These are phyloP conservation scores for Leptonema lineaticorne DNA, from an alignment of 1,140 invertebrate species.

Conservation along the genomic window DNA sequence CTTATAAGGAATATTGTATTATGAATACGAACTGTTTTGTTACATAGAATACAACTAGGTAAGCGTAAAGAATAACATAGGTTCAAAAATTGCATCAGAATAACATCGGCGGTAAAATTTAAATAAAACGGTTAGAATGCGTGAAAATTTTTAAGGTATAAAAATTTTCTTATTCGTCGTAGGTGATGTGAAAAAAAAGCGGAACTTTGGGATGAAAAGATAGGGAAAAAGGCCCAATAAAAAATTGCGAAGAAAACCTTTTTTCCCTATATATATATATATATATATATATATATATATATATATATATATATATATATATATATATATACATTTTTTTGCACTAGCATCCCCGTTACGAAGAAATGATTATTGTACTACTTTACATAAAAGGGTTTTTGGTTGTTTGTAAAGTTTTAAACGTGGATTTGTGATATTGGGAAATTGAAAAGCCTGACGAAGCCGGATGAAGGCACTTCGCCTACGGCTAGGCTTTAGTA, in stretches of 20 bases:
- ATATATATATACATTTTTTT: neutral
- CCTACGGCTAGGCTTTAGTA: slow-evolving; percentile 9
- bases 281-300: neutral
- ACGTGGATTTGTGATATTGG: slow-evolving; percentile 10
- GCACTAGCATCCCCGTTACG: neutral
- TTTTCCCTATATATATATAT: neutral
- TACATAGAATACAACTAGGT: no score
- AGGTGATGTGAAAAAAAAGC: no score
- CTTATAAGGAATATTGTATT: no score
- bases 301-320: neutral
- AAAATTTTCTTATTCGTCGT: no score
- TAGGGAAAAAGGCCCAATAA: neutral
- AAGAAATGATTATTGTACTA: slow-evolving; percentile 7
- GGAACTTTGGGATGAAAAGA: no score
- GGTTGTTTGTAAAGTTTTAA: slow-evolving; percentile 8
- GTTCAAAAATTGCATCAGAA: no score
- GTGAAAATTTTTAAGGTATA: no score
- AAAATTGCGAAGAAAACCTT: neutral
- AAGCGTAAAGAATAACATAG: no score
- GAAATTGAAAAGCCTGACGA: slow-evolving; percentile 12
- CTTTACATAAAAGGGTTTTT: slow-evolving; percentile 18
- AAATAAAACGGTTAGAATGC: no score
- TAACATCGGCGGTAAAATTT: no score
- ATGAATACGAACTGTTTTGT: no score
- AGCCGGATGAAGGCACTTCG: neutral